Evolutionary conservation across 2,888 invertebrate species (phyloP).

Genomic region (Branchipolynoe longqiensis): DNA sequence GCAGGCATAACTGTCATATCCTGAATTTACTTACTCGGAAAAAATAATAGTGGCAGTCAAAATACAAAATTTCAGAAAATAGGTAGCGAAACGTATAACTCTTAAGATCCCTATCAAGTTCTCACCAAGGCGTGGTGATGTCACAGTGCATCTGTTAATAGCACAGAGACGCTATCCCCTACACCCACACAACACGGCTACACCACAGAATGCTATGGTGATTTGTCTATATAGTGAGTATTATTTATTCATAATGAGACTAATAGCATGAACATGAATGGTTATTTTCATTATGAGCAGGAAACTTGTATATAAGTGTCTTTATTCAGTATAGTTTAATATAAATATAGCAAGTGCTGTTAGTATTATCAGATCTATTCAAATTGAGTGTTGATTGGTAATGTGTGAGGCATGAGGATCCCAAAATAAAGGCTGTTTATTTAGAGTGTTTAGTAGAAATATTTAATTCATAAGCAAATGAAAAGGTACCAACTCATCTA

Average conservation of each 20-base stretch:
- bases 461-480: too few species aligned
- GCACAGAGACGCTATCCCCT: neutral
- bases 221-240: slow-evolving; percentile 46
- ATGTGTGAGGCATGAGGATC: too few species aligned
- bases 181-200: slow-evolving; percentile 54
- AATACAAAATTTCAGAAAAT: too few species aligned
- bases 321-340: slow-evolving; percentile 15
- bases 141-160: slow-evolving; percentile 5
- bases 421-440: too few species aligned
- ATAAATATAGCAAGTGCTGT: neutral
- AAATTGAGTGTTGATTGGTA: too few species aligned
- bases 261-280: slow-evolving; percentile 23
- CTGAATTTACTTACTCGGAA: too few species aligned
- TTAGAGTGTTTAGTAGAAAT: too few species aligned
- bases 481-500: too few species aligned
- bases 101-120: too few species aligned
- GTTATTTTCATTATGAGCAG: slow-evolving; percentile 24
- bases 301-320: too few species aligned
- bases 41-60: slow-evolving; percentile 41
- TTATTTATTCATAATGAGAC: slow-evolving; percentile 17
- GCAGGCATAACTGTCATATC: neutral
- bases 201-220: slow-evolving; percentile 56
- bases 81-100: too few species aligned
- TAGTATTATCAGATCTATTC: neutral
- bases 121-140: neutral